Evolutionary conservation across 2,888 invertebrate genomes (phyloP).

Genomic region (Troilus luridus): DNA sequence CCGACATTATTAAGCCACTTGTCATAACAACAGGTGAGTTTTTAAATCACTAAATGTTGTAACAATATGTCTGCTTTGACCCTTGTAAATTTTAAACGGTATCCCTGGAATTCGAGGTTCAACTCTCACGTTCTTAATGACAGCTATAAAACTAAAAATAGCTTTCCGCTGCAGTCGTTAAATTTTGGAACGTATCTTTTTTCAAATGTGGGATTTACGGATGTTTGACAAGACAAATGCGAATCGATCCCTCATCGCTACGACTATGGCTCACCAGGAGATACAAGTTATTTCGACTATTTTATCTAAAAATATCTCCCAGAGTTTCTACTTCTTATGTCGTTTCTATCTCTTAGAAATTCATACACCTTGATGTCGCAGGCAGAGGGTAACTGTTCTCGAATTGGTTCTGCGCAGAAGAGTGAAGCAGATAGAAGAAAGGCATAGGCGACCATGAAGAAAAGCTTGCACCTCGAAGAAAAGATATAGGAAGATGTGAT

Average conservation of each 20-base stretch:
- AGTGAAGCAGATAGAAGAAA: not conserved
- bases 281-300: not conserved
- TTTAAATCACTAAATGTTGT: not conserved
- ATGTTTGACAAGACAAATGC: slow-evolving; percentile 6
- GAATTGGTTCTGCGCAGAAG: not conserved
- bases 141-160: slow-evolving; percentile 1
- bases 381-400: not conserved
- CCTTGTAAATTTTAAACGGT: not conserved
- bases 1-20: too few species aligned
- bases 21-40: not conserved
- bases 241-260: not conserved
- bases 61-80: not conserved
- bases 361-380: not conserved
- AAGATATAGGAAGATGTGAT: slow-evolving; percentile 20
- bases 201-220: not conserved
- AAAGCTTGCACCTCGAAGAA: slow-evolving; percentile 40
- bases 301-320: not conserved
- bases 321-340: not conserved
- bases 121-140: not conserved
- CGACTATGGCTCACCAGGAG: not conserved
- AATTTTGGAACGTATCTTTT: not conserved
- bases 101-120: not conserved
- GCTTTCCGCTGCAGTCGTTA: not conserved
- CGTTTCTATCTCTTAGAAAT: not conserved
- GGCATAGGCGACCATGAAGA: not conserved